phyloP scores from a whole-genome alignment of 2,797 vertebrate species.

The Okamejei kenojei region DNA sequence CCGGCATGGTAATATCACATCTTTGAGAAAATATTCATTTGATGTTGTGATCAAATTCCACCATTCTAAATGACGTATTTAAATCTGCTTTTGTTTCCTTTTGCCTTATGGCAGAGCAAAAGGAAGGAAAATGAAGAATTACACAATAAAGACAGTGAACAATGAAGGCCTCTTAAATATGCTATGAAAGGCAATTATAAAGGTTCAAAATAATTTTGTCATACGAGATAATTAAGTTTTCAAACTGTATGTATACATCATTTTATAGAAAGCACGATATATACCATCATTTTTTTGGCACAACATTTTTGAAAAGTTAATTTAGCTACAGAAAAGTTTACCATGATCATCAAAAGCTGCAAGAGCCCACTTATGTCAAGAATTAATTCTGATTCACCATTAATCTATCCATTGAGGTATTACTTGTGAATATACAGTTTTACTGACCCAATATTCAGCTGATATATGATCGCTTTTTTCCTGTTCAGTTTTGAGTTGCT shows the following conservation, averaged over 20 bases:
- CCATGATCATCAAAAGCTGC: neutral
- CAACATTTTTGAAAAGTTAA: neutral
- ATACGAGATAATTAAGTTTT: neutral
- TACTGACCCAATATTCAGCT: slow-evolving; percentile 60
- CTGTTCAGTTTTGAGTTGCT: slow-evolving; percentile 59
- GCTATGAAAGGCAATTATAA: neutral
- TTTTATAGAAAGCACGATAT: neutral
- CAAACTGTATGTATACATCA: neutral
- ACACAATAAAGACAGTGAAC: neutral
- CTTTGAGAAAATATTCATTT: neutral
- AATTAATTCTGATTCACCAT: neutral
- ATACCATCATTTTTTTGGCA: neutral
- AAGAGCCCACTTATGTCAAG: neutral
- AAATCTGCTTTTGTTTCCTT: neutral
- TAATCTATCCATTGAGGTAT: neutral
- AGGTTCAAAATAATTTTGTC: neutral
- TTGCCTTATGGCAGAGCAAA: neutral
- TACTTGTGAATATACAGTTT: slow-evolving; percentile 13
- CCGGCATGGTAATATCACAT: neutral
- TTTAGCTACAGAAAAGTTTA: neutral
- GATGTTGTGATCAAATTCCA: neutral
- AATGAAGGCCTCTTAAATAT: neutral
- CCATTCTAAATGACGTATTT: neutral
- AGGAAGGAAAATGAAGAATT: neutral
- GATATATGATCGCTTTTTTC: slow-evolving; percentile 60